A percentile compares a stretch with the other conserved stretches of the same genome.
phyloP scores from a whole-genome alignment of 2,888 invertebrate species.

The Amorpha juglandis region DNA sequence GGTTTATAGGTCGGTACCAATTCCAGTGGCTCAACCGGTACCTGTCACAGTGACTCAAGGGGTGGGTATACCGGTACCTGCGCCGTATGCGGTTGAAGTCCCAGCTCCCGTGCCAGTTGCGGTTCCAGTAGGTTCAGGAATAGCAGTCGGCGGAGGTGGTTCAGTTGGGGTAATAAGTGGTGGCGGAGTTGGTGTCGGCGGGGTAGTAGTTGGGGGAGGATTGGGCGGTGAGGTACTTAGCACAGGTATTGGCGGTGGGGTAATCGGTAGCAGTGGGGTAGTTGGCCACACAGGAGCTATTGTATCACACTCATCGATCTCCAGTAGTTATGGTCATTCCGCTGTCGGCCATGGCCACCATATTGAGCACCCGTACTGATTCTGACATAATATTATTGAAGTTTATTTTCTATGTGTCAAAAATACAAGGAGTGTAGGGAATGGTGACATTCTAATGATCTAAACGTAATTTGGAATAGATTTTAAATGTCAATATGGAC shows the following conservation, averaged over 20 bases:
- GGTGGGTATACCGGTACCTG: slow-evolving; percentile 81
- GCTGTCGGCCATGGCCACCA: slow-evolving; percentile 45
- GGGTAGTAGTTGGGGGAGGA: slow-evolving; percentile 28
- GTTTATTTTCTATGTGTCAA: not conserved
- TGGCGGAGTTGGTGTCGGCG: slow-evolving; percentile 29
- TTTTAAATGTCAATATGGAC: not conserved
- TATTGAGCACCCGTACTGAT: slow-evolving; percentile 48
- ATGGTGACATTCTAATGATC: not conserved
- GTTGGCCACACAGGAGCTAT: slow-evolving; percentile 16
- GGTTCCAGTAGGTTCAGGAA: slow-evolving; percentile 50
- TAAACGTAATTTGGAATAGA: not conserved
- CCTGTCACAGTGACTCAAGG: slow-evolving; percentile 80
- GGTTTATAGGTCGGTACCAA: slow-evolving; percentile 82
- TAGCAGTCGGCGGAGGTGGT: slow-evolving; percentile 26
- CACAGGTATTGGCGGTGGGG: slow-evolving; percentile 25
- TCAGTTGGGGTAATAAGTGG: slow-evolving; percentile 23
- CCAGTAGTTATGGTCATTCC: slow-evolving; percentile 28
- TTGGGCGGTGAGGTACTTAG: slow-evolving; percentile 29
- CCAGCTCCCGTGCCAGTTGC: slow-evolving; percentile 70
- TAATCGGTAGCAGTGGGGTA: slow-evolving; percentile 26
- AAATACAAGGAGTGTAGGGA: not conserved
- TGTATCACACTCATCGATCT: slow-evolving; percentile 31
- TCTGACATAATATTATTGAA: slow-evolving; percentile 11
- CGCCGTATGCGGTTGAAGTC: slow-evolving; percentile 76
- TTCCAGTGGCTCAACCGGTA: slow-evolving; percentile 81